A percentile compares a stretch with the other conserved stretches of the same genome.
These are phyloP conservation scores for Amphiduros pacificus DNA, from an alignment of 2,888 invertebrate genomes.

Conservation along the genomic window DNA sequence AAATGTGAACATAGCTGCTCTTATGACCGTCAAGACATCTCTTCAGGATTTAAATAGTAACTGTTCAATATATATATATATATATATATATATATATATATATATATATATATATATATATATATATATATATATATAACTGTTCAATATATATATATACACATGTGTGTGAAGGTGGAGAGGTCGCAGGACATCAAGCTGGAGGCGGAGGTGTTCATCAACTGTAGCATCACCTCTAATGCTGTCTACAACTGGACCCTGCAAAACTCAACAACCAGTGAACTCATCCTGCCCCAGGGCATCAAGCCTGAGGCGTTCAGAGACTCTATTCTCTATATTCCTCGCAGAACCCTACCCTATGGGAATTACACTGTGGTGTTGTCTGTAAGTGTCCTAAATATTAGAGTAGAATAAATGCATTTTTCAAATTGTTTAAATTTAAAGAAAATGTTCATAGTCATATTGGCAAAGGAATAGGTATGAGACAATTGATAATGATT, in stretches of 20 bases:
- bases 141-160: not conserved
- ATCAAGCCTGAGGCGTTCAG: slow-evolving; percentile 18
- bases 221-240: slow-evolving; percentile 39
- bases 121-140: not conserved
- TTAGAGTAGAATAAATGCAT: too few relatives aligned
- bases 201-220: slow-evolving; percentile 41
- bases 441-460: too few relatives aligned
- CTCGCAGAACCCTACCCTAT: slow-evolving; percentile 34
- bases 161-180: not conserved
- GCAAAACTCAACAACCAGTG: slow-evolving; percentile 14
- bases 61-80: too few relatives aligned
- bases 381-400: slow-evolving; percentile 39
- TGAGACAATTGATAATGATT: too few relatives aligned
- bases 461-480: too few relatives aligned
- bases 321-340: slow-evolving; percentile 40
- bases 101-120: too few relatives aligned
- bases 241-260: slow-evolving; percentile 43
- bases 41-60: too few relatives aligned
- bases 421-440: too few relatives aligned
- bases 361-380: slow-evolving; percentile 45
- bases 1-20: too few relatives aligned
- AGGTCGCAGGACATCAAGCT: slow-evolving; percentile 34
- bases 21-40: too few relatives aligned
- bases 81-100: too few relatives aligned
- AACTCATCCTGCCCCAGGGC: not conserved